phyloP scores from a whole-genome alignment of 2,113 vertebrate genomes.

The Oriolus oriolus region DNA sequence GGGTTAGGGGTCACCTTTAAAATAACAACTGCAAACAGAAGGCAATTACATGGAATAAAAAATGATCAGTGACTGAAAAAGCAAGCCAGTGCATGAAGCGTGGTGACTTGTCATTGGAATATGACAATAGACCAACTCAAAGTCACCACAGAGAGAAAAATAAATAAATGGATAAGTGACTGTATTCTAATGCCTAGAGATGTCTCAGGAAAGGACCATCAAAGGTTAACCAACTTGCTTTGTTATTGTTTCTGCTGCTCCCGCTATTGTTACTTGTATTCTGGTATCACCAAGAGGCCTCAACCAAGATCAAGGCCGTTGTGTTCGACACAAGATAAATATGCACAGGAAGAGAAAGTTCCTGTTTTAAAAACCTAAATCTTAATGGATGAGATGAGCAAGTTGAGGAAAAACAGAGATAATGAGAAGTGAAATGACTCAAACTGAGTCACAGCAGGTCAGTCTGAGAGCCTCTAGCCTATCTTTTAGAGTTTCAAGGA shows the following conservation, averaged over 20 bases:
- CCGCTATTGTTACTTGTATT: conserved; percentile 60
- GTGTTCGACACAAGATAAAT: conserved; percentile 42
- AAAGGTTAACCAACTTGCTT: conserved; percentile 43
- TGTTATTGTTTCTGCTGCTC: conserved; percentile 51
- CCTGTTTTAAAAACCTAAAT: conserved; percentile 9
- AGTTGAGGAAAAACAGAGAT: conserved; percentile 13
- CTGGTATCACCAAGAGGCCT: conserved; percentile 46
- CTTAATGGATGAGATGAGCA: conserved; percentile 34
- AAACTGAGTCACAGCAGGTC: neutral
- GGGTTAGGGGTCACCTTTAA: conserved; percentile 30
- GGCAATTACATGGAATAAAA: conserved; percentile 25
- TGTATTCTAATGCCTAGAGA: neutral
- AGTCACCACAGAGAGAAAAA: neutral
- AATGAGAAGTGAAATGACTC: conserved; percentile 7
- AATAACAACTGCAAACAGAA: conserved; percentile 24
- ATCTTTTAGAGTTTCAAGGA: neutral
- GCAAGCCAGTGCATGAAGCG: neutral
- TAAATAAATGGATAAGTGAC: neutral
- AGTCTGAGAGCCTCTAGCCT: neutral
- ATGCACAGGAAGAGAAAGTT: conserved; percentile 52
- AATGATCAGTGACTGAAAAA: neutral
- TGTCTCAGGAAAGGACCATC: neutral
- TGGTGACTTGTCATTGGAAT: neutral
- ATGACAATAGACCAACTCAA: neutral
- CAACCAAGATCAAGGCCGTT: neutral